These are phyloP conservation scores for Cremastobaeus sp. DNA, from an alignment of 2,888 invertebrate species.

Conservation along the genomic window DNA sequence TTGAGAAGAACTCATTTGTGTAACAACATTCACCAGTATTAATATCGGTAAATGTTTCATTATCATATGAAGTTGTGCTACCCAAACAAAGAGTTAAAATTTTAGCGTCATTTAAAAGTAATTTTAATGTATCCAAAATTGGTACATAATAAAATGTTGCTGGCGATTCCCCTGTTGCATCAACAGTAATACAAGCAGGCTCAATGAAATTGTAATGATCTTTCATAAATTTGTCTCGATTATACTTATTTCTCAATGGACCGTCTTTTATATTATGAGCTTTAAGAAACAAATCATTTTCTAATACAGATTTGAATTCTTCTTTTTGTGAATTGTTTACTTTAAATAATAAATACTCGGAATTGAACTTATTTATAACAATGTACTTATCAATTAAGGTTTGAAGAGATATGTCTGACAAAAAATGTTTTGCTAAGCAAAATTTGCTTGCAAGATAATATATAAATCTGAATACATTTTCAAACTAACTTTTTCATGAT, in stretches of 20 bases:
- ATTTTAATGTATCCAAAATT: background rate
- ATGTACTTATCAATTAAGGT: background rate
- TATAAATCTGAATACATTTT: background rate
- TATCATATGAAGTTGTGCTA: background rate
- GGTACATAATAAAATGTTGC: background rate
- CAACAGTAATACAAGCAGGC: background rate
- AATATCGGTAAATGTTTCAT: background rate
- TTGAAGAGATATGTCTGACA: background rate
- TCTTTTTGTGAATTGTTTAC: background rate
- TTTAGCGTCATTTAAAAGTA: background rate
- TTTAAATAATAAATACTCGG: background rate
- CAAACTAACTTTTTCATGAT: background rate
- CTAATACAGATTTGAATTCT: background rate
- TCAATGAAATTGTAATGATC: background rate
- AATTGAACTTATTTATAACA: background rate
- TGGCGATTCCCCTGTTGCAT: background rate
- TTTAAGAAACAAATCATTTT: background rate
- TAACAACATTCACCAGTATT: background rate
- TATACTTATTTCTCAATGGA: background rate
- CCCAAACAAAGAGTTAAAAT: background rate
- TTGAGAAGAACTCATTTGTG: background rate
- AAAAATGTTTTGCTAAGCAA: background rate
- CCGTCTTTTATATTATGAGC: background rate
- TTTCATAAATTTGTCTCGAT: background rate
- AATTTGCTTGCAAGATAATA: no score